Evolutionary conservation across 2,113 vertebrate species (phyloP).

Genomic region (Mus spicilegus): DNA sequence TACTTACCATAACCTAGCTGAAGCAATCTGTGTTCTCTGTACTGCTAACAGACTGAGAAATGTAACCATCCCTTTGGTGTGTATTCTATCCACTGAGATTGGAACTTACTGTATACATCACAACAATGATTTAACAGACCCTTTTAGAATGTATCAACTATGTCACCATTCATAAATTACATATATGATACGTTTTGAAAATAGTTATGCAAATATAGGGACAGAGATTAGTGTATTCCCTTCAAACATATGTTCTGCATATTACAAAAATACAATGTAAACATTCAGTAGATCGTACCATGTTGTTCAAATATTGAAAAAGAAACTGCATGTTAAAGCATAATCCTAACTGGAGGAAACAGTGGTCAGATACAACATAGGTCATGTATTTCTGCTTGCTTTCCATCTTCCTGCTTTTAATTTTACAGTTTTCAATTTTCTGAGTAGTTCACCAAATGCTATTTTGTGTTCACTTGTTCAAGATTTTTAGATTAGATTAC

Average conservation of each 20-base stretch:
- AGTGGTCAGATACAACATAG: neutral
- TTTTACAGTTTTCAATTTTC: neutral
- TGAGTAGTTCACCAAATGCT: conserved; percentile 4
- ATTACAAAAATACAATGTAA: neutral
- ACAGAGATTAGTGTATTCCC: neutral
- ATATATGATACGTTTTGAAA: conserved; percentile 14
- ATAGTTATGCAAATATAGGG: neutral
- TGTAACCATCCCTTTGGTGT: neutral
- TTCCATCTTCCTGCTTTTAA: neutral
- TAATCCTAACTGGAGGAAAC: neutral
- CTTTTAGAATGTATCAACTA: neutral
- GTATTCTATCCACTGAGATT: neutral
- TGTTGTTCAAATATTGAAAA: conserved; percentile 13
- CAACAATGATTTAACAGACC: neutral
- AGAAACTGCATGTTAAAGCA: neutral
- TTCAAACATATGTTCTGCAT: neutral
- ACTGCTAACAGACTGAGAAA: neutral
- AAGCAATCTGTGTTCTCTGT: neutral
- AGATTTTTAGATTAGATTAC: neutral
- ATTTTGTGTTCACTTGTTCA: neutral
- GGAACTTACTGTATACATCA: neutral
- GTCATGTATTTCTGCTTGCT: neutral
- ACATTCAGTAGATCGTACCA: neutral
- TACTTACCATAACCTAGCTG: neutral
- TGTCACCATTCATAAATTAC: neutral